Base-by-base conservation (phyloP, 2,113 vertebrate genomes). In the Dipodomys spectabilis region DNA sequence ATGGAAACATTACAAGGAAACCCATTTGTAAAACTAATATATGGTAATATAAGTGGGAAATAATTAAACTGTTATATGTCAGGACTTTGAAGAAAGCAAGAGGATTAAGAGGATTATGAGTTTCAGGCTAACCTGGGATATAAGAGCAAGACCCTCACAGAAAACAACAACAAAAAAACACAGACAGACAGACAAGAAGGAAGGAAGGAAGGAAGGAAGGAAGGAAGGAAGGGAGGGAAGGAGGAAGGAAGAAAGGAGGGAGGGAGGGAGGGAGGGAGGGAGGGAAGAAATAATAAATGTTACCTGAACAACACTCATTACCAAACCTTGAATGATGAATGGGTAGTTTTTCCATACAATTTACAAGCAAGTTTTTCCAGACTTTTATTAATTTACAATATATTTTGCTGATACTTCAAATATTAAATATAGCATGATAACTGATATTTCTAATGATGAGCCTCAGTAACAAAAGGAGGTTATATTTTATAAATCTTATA, bases 381-480 rank as follows among this genome's bases (percentile, higher is more conserved):
- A 28, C 94, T 90, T 49, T 67, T 27, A 85, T 65, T 68, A 79
- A 90, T 49, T 93, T 94, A 86, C 82, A 82, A 88, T 28, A 32
- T 7, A 82, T 71, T 86, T 92, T 83, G 72, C 65, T 30, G 75
- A 39, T 10, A 78, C 7, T 30, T 65, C 3, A 57, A 73, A 11
- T 9, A 60, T 67, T 71, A 71, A 91, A 2, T 82, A 72, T 20
- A 64, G 6, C 75, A 2, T 72, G 32, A 79, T 68, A 72, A 75
- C 11, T 80, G 25, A 64, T 62, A 15, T 62, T 85, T 80, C 57
- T 7, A 72, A 57, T 73, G 57, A 95, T 87, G 16, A 69, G 2
- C 44, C n/a, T 88, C 82, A 92, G 30, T 23, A 82, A 92, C 60
- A 88, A 81, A 94, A 74, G 72, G 45, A 73, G 2, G 13, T 35